These are phyloP conservation scores for Lacerta agilis DNA, from an alignment of 2,797 vertebrate species.

Conservation along the genomic window DNA sequence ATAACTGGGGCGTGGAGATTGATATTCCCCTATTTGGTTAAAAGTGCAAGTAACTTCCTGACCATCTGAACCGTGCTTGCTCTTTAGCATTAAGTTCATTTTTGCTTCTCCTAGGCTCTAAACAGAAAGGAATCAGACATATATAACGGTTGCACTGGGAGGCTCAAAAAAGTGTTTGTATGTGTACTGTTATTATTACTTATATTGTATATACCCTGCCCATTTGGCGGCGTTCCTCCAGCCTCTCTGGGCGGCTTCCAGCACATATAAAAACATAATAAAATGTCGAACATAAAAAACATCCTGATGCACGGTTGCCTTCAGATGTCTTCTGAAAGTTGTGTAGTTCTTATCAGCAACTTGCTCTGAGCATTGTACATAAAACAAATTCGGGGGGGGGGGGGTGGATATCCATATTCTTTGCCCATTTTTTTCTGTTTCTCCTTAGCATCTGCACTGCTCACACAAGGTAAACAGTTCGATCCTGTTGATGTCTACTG, in stretches of 20 bases:
- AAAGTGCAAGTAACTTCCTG: background rate
- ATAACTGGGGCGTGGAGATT: background rate
- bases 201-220: too few species aligned
- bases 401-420: background rate
- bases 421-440: background rate
- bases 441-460: background rate
- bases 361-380: background rate
- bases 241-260: too few species aligned
- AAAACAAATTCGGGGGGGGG: background rate
- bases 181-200: background rate
- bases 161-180: background rate
- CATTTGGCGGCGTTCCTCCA: too few species aligned
- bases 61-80: background rate
- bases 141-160: background rate
- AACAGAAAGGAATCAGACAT: too few species aligned
- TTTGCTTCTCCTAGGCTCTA: background rate
- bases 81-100: background rate
- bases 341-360: background rate
- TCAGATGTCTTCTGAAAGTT: too few species aligned
- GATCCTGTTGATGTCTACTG: too few species aligned
- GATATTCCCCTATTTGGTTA: background rate
- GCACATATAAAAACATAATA: too few species aligned
- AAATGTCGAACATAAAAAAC: too few species aligned
- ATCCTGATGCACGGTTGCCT: too few species aligned
- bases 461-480: background rate